A percentile compares a stretch with the other conserved stretches of the same genome.
Conservation (phyloP, 2,113 vertebrate species). For the Oxygymnocypris stewartii region DNA sequence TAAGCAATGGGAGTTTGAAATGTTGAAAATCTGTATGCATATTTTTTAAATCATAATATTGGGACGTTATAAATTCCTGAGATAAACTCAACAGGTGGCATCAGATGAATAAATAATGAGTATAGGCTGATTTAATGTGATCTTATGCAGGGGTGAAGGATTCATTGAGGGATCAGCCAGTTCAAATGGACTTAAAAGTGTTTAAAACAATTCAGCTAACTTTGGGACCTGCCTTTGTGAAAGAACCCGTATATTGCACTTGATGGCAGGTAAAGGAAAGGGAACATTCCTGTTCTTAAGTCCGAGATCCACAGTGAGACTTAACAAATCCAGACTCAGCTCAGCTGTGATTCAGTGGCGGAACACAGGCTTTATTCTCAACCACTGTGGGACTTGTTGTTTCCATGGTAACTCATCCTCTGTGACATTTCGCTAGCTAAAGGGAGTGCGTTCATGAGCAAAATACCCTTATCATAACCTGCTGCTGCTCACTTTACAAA, state of each 20-base stretch:
- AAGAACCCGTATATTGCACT: too few relatives aligned
- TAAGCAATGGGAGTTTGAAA: not conserved
- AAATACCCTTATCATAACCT: slow-evolving; percentile 59
- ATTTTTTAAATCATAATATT: too few relatives aligned
- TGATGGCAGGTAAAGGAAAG: too few relatives aligned
- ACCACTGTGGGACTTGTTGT: slow-evolving; percentile 69
- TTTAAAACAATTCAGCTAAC: not conserved
- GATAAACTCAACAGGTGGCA: too few relatives aligned
- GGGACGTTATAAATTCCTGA: not conserved
- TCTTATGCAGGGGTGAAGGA: not conserved
- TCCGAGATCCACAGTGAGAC: slow-evolving; percentile 18
- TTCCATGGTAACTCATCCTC: slow-evolving; percentile 79
- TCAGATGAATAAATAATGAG: too few relatives aligned
- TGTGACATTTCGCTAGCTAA: slow-evolving; percentile 74
- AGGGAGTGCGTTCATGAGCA: slow-evolving; percentile 59
- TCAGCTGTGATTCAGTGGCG: slow-evolving; percentile 40
- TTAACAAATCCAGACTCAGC: slow-evolving; percentile 44
- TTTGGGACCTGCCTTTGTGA: not conserved
- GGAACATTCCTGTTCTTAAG: slow-evolving; percentile 29
- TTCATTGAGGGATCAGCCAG: not conserved
- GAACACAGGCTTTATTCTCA: slow-evolving; percentile 67
- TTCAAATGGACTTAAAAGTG: not conserved
- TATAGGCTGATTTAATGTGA: not conserved
- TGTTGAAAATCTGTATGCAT: too few relatives aligned
- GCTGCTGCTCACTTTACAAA: slow-evolving; percentile 46